A percentile compares a stretch with the other conserved stretches of the same genome.
Conservation (phyloP, 2,113 vertebrate species). For the Lophochroa leadbeateri region DNA sequence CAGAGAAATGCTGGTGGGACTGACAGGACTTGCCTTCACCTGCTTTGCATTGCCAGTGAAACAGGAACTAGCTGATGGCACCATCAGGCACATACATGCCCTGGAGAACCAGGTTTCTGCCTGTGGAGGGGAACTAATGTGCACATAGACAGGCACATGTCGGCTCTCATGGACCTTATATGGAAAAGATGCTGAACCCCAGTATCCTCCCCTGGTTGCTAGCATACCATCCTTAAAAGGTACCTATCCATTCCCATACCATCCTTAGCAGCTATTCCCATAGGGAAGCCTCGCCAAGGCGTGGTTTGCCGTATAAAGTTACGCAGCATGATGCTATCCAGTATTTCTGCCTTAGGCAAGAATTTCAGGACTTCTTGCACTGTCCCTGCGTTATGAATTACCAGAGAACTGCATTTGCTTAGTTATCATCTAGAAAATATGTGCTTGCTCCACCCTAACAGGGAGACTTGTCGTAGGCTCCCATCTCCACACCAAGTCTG, state of each 20-base stretch:
- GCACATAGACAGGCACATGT: neutral
- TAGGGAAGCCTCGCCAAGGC: neutral
- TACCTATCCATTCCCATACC: neutral
- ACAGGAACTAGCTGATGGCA: neutral
- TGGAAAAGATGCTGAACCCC: neutral
- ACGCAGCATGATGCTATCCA: neutral
- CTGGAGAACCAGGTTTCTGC: neutral
- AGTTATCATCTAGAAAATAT: slow-evolving; percentile 1
- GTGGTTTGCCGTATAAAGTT: neutral
- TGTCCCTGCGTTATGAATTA: neutral
- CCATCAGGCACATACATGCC: neutral
- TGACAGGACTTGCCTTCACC: neutral
- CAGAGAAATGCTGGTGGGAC: neutral
- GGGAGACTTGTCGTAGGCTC: neutral
- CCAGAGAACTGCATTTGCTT: neutral
- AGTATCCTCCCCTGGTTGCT: neutral
- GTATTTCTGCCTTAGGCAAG: neutral
- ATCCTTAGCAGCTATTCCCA: neutral
- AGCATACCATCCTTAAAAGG: neutral
- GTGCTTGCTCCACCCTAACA: neutral
- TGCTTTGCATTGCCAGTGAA: neutral
- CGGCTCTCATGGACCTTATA: neutral
- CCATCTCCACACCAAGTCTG: neutral
- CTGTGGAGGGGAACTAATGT: neutral
- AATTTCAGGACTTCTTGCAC: neutral